A percentile compares a stretch with the other conserved stretches of the same genome.
These are phyloP conservation scores for Notolabrus celidotus DNA, from an alignment of 2,797 vertebrate species.

Conservation along the genomic window DNA sequence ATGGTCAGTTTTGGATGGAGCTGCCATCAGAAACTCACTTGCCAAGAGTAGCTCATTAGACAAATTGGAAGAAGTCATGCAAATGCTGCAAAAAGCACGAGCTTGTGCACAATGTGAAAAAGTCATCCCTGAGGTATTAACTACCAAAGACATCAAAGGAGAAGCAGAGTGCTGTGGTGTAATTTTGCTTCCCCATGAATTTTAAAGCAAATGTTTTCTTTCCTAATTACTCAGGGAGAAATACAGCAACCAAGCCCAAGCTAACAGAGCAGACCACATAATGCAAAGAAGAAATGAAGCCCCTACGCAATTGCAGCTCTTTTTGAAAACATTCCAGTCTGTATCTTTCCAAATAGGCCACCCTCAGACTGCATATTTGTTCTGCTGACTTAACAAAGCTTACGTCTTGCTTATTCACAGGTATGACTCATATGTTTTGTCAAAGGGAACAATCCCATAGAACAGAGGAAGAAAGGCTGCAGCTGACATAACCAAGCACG, in stretches of 20 bases:
- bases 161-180: conserved; percentile 8
- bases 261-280: background rate
- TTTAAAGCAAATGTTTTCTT: conserved; percentile 39
- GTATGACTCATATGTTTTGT: conserved; percentile 52
- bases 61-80: conserved; percentile 19
- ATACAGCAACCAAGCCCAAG: background rate
- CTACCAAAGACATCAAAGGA: conserved; percentile 32
- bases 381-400: conserved; percentile 49
- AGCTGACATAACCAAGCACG: background rate
- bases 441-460: conserved; percentile 20
- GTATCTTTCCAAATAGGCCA: conserved; percentile 41
- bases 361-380: conserved; percentile 36
- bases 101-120: conserved; percentile 10
- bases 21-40: conserved; percentile 4
- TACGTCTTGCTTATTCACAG: conserved; percentile 28
- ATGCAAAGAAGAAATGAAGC: conserved; percentile 9
- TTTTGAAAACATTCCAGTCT: conserved; percentile 26
- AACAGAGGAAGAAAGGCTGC: conserved; percentile 25
- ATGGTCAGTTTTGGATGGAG: background rate
- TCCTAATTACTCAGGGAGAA: conserved; percentile 18
- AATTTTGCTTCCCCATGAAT: conserved; percentile 14
- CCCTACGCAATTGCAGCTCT: background rate
- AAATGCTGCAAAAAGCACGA: conserved; percentile 17
- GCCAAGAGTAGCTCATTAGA: background rate
- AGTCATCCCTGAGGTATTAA: conserved; percentile 9